Evolutionary conservation across 2,888 invertebrate genomes (phyloP).

Genomic region (Autographa pulchrina): DNA sequence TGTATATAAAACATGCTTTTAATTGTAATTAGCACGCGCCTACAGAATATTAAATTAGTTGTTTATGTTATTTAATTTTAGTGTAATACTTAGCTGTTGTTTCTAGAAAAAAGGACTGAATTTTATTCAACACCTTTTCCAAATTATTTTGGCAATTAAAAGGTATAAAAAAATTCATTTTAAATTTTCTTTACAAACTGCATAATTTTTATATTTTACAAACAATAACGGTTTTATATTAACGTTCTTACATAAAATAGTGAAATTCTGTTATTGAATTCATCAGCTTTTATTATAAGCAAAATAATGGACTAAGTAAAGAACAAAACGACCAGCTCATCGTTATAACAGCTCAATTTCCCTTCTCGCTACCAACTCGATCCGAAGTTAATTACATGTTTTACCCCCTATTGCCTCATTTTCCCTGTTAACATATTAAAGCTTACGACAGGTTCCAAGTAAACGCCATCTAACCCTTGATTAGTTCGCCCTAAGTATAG

Average conservation of each 20-base stretch:
- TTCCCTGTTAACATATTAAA: slow-evolving; percentile 46
- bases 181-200: too few relatives aligned
- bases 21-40: background rate
- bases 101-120: too few relatives aligned
- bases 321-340: slow-evolving; percentile 17
- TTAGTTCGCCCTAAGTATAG: slow-evolving; percentile 33
- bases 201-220: too few relatives aligned
- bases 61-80: too few relatives aligned
- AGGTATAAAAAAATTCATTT: too few relatives aligned
- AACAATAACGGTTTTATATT: too few relatives aligned
- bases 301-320: background rate
- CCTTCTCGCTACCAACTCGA: slow-evolving; percentile 47
- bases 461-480: slow-evolving; percentile 44
- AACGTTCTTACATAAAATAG: too few relatives aligned
- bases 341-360: slow-evolving; percentile 50
- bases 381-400: slow-evolving; percentile 51
- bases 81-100: too few relatives aligned
- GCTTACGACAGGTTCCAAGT: slow-evolving; percentile 43
- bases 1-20: background rate
- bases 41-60: background rate
- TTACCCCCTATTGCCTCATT: slow-evolving; percentile 50
- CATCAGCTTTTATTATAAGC: background rate
- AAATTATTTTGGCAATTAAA: too few relatives aligned
- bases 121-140: too few relatives aligned
- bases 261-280: background rate